Base-by-base conservation (phyloP, 30 jellyfish, hydroid and myxozoan genomes). In the Aurelia coerulea region DNA sequence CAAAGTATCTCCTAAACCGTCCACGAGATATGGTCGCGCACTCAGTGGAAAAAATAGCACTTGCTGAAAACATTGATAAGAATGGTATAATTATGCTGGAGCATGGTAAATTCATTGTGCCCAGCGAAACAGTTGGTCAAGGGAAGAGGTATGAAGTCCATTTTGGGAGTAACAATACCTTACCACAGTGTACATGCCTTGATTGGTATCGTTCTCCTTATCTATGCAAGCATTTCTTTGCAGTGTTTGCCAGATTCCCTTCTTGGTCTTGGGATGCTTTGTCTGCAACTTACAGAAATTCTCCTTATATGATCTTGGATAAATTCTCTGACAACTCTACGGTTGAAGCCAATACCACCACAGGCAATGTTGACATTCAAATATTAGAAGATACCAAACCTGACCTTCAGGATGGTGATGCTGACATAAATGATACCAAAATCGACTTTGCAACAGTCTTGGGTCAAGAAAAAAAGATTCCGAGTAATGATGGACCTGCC, bases 261-360 rank as follows among this genome's bases (percentile, higher is more conserved):
- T 17, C 23, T 23, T 78, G 88, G 88, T 59, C 78, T 19, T 78
- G 88, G 83, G 63, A 78, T 16, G 78, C 62, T n/a, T 78, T 78
- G 60, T 78, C 83, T 34, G 34, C 88, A 17, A 18, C 39, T 15
- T 78, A 78, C 46, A 41, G 76, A 62, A 78, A 78, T 34, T 78
- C 88, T 13, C 88, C 88, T 2, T 78, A 53, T 63, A 51, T 78
- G 88, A 78, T 82, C 37, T 34, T 78, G 80, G 88, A 78, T 19
- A 29, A 52, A 74, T 10, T 42, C 53, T 42, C 53, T 42, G 80
- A 69, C 12, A 41, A 23, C 46, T 29, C 37, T 29, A 52, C 37
- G 2, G 60, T 7, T 19, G 32, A 50, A 56, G 52, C 65, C 62
- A 52, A 29, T 69, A 50, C 37, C 13, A 23, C 32, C 16, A 5